phyloP scores from a whole-genome alignment of 2,888 invertebrate genomes.

The Cosmopolites sordidus region DNA sequence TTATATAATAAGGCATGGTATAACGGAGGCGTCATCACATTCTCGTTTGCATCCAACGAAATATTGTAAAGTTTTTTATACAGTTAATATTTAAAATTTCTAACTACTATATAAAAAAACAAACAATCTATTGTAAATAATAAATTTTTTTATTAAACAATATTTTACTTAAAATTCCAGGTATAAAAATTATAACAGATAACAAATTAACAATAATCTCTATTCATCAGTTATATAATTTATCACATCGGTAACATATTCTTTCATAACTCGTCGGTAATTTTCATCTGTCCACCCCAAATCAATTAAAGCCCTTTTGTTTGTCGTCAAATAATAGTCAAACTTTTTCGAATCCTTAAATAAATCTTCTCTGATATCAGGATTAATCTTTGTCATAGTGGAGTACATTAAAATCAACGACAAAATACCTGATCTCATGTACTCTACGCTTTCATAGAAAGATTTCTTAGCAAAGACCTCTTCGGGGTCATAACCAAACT shows the following conservation, averaged over 20 bases:
- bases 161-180: too few species aligned
- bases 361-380: conserved; percentile 7
- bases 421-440: conserved; percentile 27
- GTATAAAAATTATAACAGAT: too few species aligned
- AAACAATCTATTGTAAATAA: too few species aligned
- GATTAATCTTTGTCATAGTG: conserved; percentile 18
- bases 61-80: too few species aligned
- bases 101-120: too few species aligned
- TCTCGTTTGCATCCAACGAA: too few species aligned
- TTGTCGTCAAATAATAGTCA: neutral
- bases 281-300: neutral
- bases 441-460: conserved; percentile 30
- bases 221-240: too few species aligned
- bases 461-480: conserved; percentile 19
- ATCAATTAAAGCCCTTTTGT: neutral
- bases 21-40: conserved; percentile 3
- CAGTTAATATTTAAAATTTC: neutral
- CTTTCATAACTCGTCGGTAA: neutral
- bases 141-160: too few species aligned
- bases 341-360: neutral
- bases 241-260: too few species aligned
- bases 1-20: conserved; percentile 19
- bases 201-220: too few species aligned
- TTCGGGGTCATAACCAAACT: conserved; percentile 26
- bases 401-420: conserved; percentile 19